Evolutionary conservation across 2,888 invertebrate species (phyloP), one percentile per base, ranked within the genome.

Genomic region (Drosophila affinis): DNA sequence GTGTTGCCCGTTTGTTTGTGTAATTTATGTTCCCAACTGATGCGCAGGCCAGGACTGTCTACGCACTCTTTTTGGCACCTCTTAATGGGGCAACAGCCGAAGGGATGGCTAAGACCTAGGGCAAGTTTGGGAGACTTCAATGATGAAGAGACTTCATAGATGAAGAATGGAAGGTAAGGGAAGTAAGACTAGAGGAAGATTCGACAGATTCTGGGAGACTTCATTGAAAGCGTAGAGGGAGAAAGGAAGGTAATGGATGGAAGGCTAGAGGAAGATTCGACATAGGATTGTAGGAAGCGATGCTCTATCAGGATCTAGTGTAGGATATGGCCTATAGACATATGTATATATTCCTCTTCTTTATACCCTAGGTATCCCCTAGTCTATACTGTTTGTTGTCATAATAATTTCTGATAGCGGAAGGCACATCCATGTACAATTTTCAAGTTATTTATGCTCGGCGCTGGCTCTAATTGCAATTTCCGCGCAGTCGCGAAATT

Each of bases 401-500:
- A 21, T 3, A 21, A 21, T 52, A 21, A 29, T 44, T 12, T 44
- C 17, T 18, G 18, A 47, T 14, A 24, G 9, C n/a, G 32, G 18
- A 21, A 47, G 45, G 45, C 56, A n/a, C 45, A 55, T 24, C 52
- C 27, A 58, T 32, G 47, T 52, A 47, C 39, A 55, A 53, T 52
- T 63, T 63, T 56, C 67, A 74, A 74, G 83, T 84, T 85, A 85
- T 84, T 84, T 84, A 84, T 85, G 79, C 67, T 58, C 48, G 58
- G 63, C 74, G 60, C 65, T 60, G 32, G 62, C 68, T 82, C 81
- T 85, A 85, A 85, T 81, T 84, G 85, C 85, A 83, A 85, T 85
- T 85, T 83, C 85, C 83, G 80, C 81, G 76, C 76, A 72, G 83
- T 79, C 79, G 76, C 78, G 69, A 79, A 83, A 76, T 79, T 75